Percentiles rank a stretch among this genome's conserved stretches.
Conservation (phyloP, 2,113 vertebrate genomes). For the Terrapene triunguis region DNA sequence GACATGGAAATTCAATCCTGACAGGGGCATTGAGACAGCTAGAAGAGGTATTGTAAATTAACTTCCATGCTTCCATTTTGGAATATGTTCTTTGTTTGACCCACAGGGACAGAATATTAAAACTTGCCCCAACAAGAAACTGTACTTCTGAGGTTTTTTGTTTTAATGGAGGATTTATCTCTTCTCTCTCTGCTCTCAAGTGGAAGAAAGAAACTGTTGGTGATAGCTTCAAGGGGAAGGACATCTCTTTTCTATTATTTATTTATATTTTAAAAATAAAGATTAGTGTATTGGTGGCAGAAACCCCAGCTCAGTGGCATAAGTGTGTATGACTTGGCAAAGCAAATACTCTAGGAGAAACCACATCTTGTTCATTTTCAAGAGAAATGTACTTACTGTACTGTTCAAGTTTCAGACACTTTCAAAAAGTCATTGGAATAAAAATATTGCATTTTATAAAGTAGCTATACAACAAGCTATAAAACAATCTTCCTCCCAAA, state of each 20-base stretch:
- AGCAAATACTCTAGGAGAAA: neutral
- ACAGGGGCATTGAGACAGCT: neutral
- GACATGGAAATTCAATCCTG: neutral
- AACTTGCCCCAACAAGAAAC: neutral
- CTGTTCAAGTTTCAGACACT: neutral
- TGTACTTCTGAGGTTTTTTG: accelerated
- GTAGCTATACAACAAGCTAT: neutral
- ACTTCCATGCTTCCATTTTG: neutral
- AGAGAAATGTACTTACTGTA: neutral
- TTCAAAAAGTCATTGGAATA: neutral
- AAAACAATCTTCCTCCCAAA: too few relatives aligned
- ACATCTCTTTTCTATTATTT: neutral
- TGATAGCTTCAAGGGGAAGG: neutral
- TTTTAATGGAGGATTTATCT: neutral
- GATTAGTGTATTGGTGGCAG: too few relatives aligned
- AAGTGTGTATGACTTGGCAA: neutral
- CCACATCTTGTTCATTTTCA: neutral
- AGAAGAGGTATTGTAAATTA: neutral
- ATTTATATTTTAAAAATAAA: neutral
- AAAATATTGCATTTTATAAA: neutral
- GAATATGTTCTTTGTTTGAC: neutral
- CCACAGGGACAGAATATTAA: accelerated
- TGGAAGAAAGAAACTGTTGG: neutral
- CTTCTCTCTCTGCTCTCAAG: neutral
- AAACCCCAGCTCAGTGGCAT: too few relatives aligned